Evolutionary conservation across 1,140 invertebrate genomes (phyloP), one percentile per base, ranked within the genome.

Genomic region (Drosophila varians): DNA sequence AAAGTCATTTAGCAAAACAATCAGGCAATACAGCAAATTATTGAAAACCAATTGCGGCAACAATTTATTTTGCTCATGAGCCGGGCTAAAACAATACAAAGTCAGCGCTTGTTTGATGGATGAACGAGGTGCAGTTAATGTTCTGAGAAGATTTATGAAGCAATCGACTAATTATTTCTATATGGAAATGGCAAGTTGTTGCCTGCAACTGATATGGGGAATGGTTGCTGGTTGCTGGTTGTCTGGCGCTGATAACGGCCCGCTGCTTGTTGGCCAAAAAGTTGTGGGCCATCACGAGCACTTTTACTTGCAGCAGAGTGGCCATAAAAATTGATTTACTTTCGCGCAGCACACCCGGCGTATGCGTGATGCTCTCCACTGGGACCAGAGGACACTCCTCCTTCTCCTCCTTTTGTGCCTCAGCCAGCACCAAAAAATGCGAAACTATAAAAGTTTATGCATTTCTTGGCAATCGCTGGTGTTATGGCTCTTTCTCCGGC

Each of bases 371-470:
- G 75, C 61, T 60, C 26, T 25, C 49, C 42, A n/a, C 14, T 34
- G 25, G 45, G 40, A 14, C 14, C 11, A 9, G 11, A n/a, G 36
- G 7, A 52, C 36, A 28, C 31, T 31, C 36, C 16, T 9, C 38
- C 28, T 3, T 31, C n/a, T n/a, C n/a, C n/a, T n/a, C n/a, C n/a
- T n/a, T 31, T 6, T 38, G n/a, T n/a, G n/a, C n/a, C n/a, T 14
- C 12, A 6, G 8, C 4, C 45, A 26, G 12, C 23, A 18, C 40
- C 58, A 36, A 49, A 80, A 65, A 73, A 65, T 69, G 78, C 31
- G 46, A 38, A 84, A 61, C 80, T 77, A 86, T 87, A 87, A 86
- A 77, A 79, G 52, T 86, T 86, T 80, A 84, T 84, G 79, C 80
- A 79, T 83, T 75, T 82, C 76, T 61, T 56, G 40, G 60, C 71